A percentile compares a stretch with the other conserved stretches of the same genome.
Conservation (phyloP, 2,113 vertebrate species). For the Amphiprion ocellaris region DNA sequence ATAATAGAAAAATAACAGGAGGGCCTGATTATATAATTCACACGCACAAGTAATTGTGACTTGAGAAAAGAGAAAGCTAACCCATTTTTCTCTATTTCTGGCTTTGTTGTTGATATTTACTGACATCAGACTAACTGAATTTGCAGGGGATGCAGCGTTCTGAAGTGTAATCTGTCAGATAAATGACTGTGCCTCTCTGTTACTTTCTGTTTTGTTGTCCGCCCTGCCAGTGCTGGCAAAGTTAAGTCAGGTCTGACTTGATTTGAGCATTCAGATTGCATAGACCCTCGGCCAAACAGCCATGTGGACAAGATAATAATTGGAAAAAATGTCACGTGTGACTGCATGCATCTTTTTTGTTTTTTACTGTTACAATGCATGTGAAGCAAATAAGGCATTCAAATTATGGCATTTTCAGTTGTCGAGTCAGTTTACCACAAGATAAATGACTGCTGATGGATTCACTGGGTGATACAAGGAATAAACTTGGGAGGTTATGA, state of each 20-base stretch:
- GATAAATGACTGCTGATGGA: not conserved
- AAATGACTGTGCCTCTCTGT: not conserved
- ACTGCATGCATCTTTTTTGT: not conserved
- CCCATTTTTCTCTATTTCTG: not conserved
- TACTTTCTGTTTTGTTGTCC: not conserved
- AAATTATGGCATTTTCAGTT: not conserved
- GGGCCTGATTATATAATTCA: not conserved
- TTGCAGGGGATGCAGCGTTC: not conserved
- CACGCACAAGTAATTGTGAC: not conserved
- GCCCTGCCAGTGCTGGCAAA: not conserved
- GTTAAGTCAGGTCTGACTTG: not conserved
- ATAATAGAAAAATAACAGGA: not conserved
- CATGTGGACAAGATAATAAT: not conserved
- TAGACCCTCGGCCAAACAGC: not conserved
- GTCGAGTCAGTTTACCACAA: not conserved
- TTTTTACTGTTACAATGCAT: not conserved
- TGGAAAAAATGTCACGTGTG: constrained; percentile 5
- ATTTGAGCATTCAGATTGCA: constrained; percentile 7
- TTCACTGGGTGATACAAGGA: not conserved
- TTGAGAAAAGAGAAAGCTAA: not conserved
- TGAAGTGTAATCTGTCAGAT: not conserved
- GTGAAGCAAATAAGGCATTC: not conserved
- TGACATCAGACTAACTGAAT: not conserved
- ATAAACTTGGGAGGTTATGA: not conserved
- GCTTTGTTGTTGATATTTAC: not conserved